A percentile compares a stretch with the other conserved stretches of the same genome.
phyloP scores from a whole-genome alignment of 2,888 invertebrate genomes.

The Drosophila macrospina region DNA sequence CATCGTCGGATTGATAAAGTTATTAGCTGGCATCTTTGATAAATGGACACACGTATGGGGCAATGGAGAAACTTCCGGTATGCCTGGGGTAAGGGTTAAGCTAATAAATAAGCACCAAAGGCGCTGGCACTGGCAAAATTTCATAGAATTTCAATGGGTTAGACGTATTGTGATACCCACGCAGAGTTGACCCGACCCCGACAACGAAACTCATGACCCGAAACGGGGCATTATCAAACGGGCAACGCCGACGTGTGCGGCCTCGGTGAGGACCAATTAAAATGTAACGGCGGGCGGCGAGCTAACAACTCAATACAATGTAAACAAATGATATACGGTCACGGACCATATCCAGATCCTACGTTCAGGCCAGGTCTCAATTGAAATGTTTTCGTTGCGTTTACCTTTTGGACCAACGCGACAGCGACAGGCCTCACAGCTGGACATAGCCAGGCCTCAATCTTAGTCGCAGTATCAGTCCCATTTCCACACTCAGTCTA shows the following conservation, averaged over 20 bases:
- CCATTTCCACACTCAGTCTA: slow-evolving; percentile 11
- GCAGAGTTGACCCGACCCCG: slow-evolving; percentile 31
- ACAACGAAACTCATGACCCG: slow-evolving; percentile 4
- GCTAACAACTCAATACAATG: slow-evolving; percentile 80
- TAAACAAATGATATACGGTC: slow-evolving; percentile 80
- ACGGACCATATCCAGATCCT: slow-evolving; percentile 26
- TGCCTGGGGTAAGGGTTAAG: slow-evolving; percentile 23
- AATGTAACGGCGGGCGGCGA: slow-evolving; percentile 65
- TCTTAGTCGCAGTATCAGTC: slow-evolving; percentile 1
- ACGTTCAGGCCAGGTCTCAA: slow-evolving; percentile 39
- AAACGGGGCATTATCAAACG: slow-evolving; percentile 54
- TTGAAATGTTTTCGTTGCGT: slow-evolving; percentile 66
- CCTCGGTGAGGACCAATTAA: slow-evolving; percentile 66
- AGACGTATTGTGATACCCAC: slow-evolving; percentile 50
- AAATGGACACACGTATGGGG: slow-evolving; percentile 38
- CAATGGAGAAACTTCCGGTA: slow-evolving; percentile 64
- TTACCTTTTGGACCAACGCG: slow-evolving; percentile 56
- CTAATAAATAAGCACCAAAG: slow-evolving; percentile 48
- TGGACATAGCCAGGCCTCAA: slow-evolving; percentile 1
- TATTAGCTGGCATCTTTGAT: slow-evolving; percentile 67
- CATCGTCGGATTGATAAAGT: slow-evolving; percentile 57
- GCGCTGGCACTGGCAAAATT: slow-evolving; percentile 19
- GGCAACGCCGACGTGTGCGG: slow-evolving; percentile 63
- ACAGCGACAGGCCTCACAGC: slow-evolving; percentile 45
- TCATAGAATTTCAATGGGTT: slow-evolving; percentile 31